Evolutionary conservation across 2,888 invertebrate species (phyloP).

Genomic region (Phyllotreta striolata): DNA sequence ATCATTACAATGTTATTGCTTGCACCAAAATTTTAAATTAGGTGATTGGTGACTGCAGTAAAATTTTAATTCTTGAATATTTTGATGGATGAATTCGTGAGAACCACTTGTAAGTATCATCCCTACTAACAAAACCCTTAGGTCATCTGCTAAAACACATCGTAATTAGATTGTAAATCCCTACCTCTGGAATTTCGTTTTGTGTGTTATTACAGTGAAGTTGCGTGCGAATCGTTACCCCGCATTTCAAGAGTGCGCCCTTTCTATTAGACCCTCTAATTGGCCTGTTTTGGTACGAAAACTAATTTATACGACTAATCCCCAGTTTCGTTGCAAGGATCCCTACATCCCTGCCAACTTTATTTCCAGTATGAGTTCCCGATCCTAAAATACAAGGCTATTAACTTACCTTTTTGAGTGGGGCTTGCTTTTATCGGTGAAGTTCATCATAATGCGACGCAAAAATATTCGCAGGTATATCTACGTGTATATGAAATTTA

Average conservation of each 20-base stretch:
- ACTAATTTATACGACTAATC: conserved; percentile 40
- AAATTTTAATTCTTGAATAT: too few relatives aligned
- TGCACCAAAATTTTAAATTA: too few relatives aligned
- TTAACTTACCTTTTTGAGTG: too few relatives aligned
- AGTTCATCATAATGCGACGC: too few relatives aligned
- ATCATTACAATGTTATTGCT: too few relatives aligned
- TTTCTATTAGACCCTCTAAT: conserved; percentile 41
- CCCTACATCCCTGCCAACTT: conserved; percentile 4
- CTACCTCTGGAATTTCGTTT: conserved; percentile 34
- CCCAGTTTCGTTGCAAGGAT: conserved; percentile 33
- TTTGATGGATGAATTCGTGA: too few relatives aligned
- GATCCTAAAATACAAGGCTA: too few relatives aligned
- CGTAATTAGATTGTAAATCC: conserved; percentile 42
- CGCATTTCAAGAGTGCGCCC: conserved; percentile 38
- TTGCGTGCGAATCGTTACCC: conserved; percentile 36
- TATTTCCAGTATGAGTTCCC: too few relatives aligned
- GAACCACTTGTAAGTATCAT: conserved; percentile 1
- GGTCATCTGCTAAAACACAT: conserved; percentile 29
- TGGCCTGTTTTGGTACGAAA: conserved; percentile 37
- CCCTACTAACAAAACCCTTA: conserved; percentile 20
- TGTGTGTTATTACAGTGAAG: conserved; percentile 36
- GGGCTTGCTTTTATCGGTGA: too few relatives aligned
- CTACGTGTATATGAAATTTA: too few relatives aligned
- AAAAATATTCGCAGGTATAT: too few relatives aligned
- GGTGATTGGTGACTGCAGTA: too few relatives aligned